Conservation (phyloP, 2,888 invertebrate genomes). For the Falcaria lacertinaria region DNA sequence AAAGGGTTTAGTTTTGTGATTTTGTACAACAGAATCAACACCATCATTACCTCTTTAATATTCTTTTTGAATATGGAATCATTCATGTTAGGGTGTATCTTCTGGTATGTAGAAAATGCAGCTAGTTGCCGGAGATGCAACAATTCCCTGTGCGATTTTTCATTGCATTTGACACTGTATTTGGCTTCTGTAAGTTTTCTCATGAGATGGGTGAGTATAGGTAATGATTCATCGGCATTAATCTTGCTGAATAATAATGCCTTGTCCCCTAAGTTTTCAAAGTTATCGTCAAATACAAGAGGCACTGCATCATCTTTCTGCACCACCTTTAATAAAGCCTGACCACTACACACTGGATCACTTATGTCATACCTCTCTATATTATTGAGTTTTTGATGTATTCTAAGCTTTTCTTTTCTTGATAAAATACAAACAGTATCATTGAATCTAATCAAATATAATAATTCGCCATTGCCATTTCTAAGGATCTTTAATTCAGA, state of each 20-base stretch:
- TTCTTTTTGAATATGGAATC: constrained; percentile 33
- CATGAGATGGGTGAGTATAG: constrained; percentile 41
- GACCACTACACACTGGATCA: constrained; percentile 44
- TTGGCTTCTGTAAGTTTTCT: constrained; percentile 54
- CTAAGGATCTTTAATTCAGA: constrained; percentile 44
- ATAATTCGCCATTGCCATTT: constrained; percentile 45
- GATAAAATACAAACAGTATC: constrained; percentile 47
- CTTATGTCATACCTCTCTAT: constrained; percentile 43
- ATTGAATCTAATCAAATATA: constrained; percentile 42
- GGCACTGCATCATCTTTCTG: constrained; percentile 52
- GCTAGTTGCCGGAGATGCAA: constrained; percentile 43
- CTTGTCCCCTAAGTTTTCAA: constrained; percentile 31
- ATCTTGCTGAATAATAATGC: constrained; percentile 9
- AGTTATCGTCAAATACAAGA: constrained; percentile 56
- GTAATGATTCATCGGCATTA: constrained; percentile 28
- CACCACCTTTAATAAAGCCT: constrained; percentile 41
- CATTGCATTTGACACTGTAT: constrained; percentile 45
- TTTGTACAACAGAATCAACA: too few species aligned
- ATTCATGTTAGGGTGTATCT: constrained; percentile 33
- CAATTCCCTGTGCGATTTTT: constrained; percentile 40
- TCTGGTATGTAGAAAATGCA: constrained; percentile 40
- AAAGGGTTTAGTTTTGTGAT: too few species aligned
- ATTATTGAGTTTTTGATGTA: constrained; percentile 35
- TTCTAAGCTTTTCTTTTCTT: constrained; percentile 26
- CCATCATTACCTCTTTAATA: constrained; percentile 34